phyloP scores from a whole-genome alignment of 2,113 vertebrate species.

The Nothoprocta perdicaria region DNA sequence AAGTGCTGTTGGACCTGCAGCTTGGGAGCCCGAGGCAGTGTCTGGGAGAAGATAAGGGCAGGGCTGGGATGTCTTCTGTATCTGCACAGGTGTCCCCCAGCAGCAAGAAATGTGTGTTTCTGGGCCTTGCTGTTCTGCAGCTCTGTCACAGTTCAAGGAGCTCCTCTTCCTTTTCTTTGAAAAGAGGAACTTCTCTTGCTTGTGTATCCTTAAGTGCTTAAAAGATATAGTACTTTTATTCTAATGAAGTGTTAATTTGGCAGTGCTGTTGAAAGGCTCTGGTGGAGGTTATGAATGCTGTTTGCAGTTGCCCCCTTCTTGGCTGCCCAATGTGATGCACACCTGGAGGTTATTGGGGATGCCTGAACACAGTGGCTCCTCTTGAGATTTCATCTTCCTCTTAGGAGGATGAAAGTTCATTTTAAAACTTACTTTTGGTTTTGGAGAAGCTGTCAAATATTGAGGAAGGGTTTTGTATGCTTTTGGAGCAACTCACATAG shows the following conservation, averaged over 20 bases:
- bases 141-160: not conserved
- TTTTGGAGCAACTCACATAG: not conserved
- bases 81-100: not conserved
- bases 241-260: not conserved
- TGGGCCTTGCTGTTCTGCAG: not conserved
- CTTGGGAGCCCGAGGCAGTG: not conserved
- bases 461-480: not conserved
- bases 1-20: not conserved
- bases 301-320: not conserved
- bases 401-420: not conserved
- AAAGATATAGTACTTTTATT: not conserved
- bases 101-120: not conserved
- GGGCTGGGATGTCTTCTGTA: fast-evolving
- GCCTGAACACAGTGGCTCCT: not conserved
- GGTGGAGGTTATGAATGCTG: not conserved
- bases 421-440: not conserved
- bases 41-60: not conserved
- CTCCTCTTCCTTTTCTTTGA: not conserved
- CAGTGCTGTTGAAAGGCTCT: not conserved
- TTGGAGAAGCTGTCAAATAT: not conserved
- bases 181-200: not conserved
- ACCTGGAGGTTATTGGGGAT: not conserved
- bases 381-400: not conserved
- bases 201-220: not conserved
- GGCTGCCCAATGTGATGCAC: not conserved